Conservation (phyloP, 2,797 vertebrate genomes). For the Micromesistius poutassou region DNA sequence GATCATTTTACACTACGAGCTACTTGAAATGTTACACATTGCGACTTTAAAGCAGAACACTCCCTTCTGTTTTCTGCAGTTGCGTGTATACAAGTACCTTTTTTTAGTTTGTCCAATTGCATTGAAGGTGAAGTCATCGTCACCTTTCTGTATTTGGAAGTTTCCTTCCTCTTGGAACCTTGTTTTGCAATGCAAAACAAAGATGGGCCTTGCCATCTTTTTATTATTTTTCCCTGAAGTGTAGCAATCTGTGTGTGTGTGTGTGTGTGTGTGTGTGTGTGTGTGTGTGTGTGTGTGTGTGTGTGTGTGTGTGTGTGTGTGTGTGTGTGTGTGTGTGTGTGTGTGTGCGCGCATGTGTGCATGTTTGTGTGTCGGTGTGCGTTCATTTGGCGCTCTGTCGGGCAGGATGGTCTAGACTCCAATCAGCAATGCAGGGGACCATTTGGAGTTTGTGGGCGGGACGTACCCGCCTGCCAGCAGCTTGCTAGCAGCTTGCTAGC, state of each 20-base stretch:
- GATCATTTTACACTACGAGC: too few relatives aligned
- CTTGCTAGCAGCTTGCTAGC: neutral
- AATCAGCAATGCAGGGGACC: neutral
- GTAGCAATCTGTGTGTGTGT: conserved; percentile 29
- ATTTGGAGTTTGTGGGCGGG: neutral
- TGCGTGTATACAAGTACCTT: too few relatives aligned
- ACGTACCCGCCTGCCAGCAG: neutral
- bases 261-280: conserved; percentile 16
- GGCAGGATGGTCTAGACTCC: neutral
- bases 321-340: too few relatives aligned
- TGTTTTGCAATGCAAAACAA: conserved; percentile 50
- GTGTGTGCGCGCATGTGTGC: too few relatives aligned
- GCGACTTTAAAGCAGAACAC: too few relatives aligned
- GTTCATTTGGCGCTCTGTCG: neutral
- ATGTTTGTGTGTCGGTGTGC: too few relatives aligned
- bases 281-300: too few relatives aligned
- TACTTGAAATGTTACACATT: too few relatives aligned
- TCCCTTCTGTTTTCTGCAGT: too few relatives aligned
- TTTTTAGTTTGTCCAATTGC: too few relatives aligned
- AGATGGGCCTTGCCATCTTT: neutral
- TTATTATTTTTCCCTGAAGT: neutral
- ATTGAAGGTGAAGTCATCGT: too few relatives aligned
- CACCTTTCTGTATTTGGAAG: neutral
- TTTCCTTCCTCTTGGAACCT: neutral
- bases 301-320: too few relatives aligned